Percentiles rank a stretch among this genome's conserved stretches.
These are phyloP conservation scores for Polietes domitor DNA, from an alignment of 2,888 invertebrate species.

Conservation along the genomic window DNA sequence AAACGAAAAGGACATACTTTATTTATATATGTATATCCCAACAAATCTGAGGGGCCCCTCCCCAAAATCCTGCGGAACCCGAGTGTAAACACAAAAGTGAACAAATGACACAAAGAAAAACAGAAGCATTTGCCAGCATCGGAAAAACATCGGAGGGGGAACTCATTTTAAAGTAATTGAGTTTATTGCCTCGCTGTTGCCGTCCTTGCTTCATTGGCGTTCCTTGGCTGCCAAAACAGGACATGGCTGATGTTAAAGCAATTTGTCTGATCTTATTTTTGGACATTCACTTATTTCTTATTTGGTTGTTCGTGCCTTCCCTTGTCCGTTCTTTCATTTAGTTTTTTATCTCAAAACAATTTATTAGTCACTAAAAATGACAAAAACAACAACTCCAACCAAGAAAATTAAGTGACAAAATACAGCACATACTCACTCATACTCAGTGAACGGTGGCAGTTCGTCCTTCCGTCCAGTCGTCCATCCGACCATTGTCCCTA, in stretches of 20 bases:
- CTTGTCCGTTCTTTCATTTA: constrained; percentile 12
- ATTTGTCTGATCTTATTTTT: constrained; percentile 37
- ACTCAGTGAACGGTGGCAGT: constrained; percentile 55
- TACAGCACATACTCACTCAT: constrained; percentile 52
- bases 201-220: not conserved
- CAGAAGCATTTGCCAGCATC: constrained; percentile 1
- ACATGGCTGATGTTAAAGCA: constrained; percentile 34
- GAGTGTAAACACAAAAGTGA: not conserved
- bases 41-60: not conserved
- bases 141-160: not conserved
- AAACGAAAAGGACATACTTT: not conserved
- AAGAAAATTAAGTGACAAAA: constrained; percentile 57
- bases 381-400: constrained; percentile 4
- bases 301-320: not conserved
- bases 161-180: constrained; percentile 34
- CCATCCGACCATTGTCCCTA: constrained; percentile 6
- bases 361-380: constrained; percentile 37
- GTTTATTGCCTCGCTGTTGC: constrained; percentile 28
- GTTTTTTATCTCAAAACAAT: constrained; percentile 37
- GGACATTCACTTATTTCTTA: constrained; percentile 17
- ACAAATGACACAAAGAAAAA: not conserved
- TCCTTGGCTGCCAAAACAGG: constrained; percentile 7
- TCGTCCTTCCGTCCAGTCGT: constrained; percentile 48
- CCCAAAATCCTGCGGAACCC: not conserved
- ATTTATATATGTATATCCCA: constrained; percentile 18